Conservation (phyloP, 2,797 vertebrate genomes). For the Peromyscus melanophrys region DNA sequence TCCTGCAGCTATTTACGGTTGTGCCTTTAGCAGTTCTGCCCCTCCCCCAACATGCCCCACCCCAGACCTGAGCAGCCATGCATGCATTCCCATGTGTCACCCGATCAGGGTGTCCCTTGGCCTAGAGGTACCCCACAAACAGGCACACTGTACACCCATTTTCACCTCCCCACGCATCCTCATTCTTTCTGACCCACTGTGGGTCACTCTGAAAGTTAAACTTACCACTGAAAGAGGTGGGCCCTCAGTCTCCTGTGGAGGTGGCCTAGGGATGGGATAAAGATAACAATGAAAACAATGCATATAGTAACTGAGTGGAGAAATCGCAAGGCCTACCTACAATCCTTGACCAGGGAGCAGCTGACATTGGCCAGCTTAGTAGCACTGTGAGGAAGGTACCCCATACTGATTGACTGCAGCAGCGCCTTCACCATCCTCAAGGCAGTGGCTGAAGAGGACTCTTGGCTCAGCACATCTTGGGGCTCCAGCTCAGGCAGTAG, state of each 20-base stretch:
- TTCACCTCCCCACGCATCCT: not conserved
- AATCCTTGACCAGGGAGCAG: slow-evolving; percentile 52
- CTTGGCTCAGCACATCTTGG: not conserved
- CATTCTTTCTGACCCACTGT: not conserved
- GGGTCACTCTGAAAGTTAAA: not conserved
- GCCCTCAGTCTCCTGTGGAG: not conserved
- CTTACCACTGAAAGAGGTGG: not conserved
- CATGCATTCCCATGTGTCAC: not conserved
- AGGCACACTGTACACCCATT: not conserved
- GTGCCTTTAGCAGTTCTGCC: not conserved
- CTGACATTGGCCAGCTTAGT: slow-evolving; percentile 83
- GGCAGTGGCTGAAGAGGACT: not conserved
- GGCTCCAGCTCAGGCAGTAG: too few relatives aligned
- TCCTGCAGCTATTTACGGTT: not conserved
- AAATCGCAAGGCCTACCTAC: not conserved
- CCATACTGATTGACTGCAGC: not conserved
- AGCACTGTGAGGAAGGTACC: slow-evolving; percentile 59
- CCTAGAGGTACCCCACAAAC: too few relatives aligned
- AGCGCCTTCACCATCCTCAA: not conserved
- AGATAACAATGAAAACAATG: not conserved
- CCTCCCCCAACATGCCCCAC: rapidly evolving
- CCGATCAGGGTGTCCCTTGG: not conserved
- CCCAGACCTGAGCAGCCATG: not conserved
- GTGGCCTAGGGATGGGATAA: not conserved
- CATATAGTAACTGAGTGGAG: not conserved